A percentile compares a stretch with the other conserved stretches of the same genome.
phyloP scores from a whole-genome alignment of 64 coral and sea anemone genomes.

The Hydrozoanthus tunicans region DNA sequence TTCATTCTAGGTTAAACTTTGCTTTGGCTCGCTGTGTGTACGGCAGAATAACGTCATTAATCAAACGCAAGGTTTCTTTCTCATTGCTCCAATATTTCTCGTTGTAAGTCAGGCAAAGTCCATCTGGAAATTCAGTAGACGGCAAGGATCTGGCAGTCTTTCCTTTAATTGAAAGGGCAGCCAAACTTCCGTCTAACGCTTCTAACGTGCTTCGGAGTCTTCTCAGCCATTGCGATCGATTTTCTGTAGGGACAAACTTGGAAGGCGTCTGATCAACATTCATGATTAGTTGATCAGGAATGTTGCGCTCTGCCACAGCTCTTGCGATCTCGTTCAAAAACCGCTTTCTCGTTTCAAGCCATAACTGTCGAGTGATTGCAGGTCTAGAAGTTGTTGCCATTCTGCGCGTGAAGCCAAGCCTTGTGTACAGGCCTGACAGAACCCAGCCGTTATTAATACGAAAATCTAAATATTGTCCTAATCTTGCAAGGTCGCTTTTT shows the following conservation, averaged over 20 bases:
- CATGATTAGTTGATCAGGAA: conserved; percentile 3
- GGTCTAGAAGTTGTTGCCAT: conserved; percentile 38
- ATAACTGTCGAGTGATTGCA: neutral
- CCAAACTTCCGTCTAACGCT: conserved; percentile 38
- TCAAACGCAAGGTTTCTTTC: conserved; percentile 11
- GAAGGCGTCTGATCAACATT: conserved; percentile 18
- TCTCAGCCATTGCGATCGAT: conserved; percentile 63
- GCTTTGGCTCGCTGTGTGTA: conserved; percentile 11
- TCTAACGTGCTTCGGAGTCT: conserved; percentile 59
- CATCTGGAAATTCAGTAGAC: conserved; percentile 44
- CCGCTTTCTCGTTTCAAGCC: neutral
- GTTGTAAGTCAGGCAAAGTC: conserved; percentile 45
- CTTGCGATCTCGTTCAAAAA: neutral
- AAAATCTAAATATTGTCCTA: conserved; percentile 15
- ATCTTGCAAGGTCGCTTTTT: neutral
- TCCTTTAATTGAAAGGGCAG: conserved; percentile 58
- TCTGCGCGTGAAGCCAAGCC: conserved; percentile 29
- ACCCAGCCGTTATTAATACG: neutral
- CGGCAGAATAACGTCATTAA: conserved; percentile 32
- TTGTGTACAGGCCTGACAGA: neutral
- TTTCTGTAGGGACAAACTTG: conserved; percentile 64
- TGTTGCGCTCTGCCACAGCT: neutral
- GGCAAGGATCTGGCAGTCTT: conserved; percentile 57
- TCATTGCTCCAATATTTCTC: conserved; percentile 53
- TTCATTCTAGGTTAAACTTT: neutral